phyloP scores from a whole-genome alignment of 2,113 vertebrate species.

The Puma concolor region DNA sequence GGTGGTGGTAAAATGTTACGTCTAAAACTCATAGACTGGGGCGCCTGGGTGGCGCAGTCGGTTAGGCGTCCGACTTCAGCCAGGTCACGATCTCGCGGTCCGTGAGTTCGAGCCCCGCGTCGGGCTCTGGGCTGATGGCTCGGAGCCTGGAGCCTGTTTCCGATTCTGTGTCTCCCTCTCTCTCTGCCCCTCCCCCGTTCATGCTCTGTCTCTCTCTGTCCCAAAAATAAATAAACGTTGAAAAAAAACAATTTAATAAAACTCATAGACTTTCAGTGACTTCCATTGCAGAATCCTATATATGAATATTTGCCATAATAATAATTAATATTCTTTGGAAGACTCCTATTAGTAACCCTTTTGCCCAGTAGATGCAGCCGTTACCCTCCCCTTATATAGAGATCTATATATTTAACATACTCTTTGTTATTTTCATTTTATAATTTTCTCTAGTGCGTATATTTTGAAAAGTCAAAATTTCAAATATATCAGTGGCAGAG shows the following conservation, averaged over 20 bases:
- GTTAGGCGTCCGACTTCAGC: no score
- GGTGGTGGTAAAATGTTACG: background rate
- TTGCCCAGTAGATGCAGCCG: background rate
- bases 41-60: no score
- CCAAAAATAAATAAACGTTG: no score
- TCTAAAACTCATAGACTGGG: background rate
- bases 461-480: constrained; percentile 2
- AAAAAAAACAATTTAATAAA: no score
- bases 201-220: no score
- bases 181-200: no score
- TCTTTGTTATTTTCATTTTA: background rate
- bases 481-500: background rate
- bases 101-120: no score
- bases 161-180: no score
- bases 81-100: no score
- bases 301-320: background rate
- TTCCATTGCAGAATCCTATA: background rate
- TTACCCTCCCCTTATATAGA: background rate
- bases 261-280: background rate
- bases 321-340: background rate
- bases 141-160: no score
- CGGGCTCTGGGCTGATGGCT: no score
- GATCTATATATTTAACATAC: background rate
- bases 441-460: background rate
- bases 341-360: background rate